phyloP scores from a whole-genome alignment of 2,888 invertebrate species.

The Dioctria linearis region DNA sequence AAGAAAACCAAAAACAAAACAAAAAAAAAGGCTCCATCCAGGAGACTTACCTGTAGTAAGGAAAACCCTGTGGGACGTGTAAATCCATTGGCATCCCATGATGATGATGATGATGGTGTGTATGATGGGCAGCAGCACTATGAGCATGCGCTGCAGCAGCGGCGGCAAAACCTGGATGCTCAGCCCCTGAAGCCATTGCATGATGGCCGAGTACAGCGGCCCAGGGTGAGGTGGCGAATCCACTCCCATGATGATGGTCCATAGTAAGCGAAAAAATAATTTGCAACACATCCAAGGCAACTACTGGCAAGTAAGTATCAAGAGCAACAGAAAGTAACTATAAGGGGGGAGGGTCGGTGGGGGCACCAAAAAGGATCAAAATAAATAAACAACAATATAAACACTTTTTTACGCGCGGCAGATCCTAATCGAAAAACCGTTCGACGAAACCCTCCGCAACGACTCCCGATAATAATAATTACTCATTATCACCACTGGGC shows the following conservation, averaged over 20 bases:
- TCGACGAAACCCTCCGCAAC: conserved; percentile 5
- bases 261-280: conserved; percentile 66
- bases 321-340: conserved; percentile 16
- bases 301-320: background rate
- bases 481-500: conserved; percentile 48
- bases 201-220: conserved; percentile 82
- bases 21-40: background rate
- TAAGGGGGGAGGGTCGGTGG: background rate
- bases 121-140: conserved; percentile 71
- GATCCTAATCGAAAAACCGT: conserved; percentile 11
- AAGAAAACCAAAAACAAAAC: background rate
- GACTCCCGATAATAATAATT: conserved; percentile 17
- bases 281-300: conserved; percentile 3
- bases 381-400: background rate
- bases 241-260: conserved; percentile 87
- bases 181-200: conserved; percentile 66
- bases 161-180: conserved; percentile 64
- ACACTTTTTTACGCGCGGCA: conserved; percentile 26
- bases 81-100: conserved; percentile 90
- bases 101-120: conserved; percentile 73
- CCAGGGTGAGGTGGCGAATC: conserved; percentile 84
- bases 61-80: conserved; percentile 92
- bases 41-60: conserved; percentile 84
- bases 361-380: background rate
- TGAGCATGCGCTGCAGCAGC: conserved; percentile 72